phyloP scores from a whole-genome alignment of 2,888 invertebrate species.

The Agapetus fuscipes region DNA sequence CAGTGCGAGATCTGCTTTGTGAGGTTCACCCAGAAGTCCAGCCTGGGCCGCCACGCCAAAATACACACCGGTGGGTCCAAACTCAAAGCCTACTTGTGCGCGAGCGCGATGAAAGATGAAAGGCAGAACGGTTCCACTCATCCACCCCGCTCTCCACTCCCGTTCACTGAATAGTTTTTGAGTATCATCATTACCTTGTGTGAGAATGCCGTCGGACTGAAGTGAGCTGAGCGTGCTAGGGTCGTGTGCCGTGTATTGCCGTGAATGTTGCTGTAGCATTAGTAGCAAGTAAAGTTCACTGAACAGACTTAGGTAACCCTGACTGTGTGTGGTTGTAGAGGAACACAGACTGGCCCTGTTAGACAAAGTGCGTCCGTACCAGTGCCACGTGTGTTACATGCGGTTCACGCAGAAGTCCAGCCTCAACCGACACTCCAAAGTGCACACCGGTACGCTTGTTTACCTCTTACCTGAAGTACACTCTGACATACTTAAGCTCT shows the following conservation, averaged over 20 bases:
- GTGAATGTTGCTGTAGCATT: no score
- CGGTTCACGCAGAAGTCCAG: slow-evolving; percentile 67
- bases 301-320: no score
- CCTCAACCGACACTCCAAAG: slow-evolving; percentile 63
- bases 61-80: slow-evolving; percentile 55
- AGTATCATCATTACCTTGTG: slow-evolving; percentile 14
- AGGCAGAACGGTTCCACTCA: slow-evolving; percentile 39
- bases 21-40: slow-evolving; percentile 66
- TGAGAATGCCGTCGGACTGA: no score
- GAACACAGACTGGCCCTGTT: slow-evolving; percentile 51
- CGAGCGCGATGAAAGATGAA: slow-evolving; percentile 33
- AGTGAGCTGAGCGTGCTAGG: no score
- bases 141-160: slow-evolving; percentile 3
- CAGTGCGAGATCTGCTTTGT: slow-evolving; percentile 64
- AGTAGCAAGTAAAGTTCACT: no score
- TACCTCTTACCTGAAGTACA: no score
- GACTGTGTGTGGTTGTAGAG: slow-evolving; percentile 41
- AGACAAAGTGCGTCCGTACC: slow-evolving; percentile 56
- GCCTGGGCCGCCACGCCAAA: slow-evolving; percentile 63
- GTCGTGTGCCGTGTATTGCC: no score
- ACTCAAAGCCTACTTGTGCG: slow-evolving; percentile 30
- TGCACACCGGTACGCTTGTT: slow-evolving; percentile 59
- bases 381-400: slow-evolving; percentile 63
- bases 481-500: slow-evolving; percentile 1
- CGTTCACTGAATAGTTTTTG: slow-evolving; percentile 21